Percentiles rank a stretch among this genome's conserved stretches.
phyloP scores from a whole-genome alignment of 2,113 vertebrate genomes.

The Heterotilapia buettikoferi region DNA sequence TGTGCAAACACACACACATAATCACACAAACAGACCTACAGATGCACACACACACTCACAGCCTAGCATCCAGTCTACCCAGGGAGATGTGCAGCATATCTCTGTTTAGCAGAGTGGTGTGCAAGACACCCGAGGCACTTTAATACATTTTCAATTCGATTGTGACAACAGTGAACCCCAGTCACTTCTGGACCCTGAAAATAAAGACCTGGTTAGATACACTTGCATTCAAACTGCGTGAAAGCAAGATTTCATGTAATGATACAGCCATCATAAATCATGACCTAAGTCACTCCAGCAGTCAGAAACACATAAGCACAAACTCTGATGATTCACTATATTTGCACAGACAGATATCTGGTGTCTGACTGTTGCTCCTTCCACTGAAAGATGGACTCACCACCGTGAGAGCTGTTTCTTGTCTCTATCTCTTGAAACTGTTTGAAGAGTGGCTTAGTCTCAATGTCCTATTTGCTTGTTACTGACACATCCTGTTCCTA shows the following conservation, averaged over 20 bases:
- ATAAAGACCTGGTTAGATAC: background rate
- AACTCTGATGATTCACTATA: background rate
- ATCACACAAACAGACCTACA: background rate
- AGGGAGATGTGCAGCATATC: conserved; percentile 13
- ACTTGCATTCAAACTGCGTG: background rate
- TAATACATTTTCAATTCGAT: conserved; percentile 44
- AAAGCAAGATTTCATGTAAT: background rate
- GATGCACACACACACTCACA: background rate
- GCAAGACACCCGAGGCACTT: conserved; percentile 30
- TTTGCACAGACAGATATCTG: background rate
- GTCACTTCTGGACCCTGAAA: background rate
- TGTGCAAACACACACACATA: background rate
- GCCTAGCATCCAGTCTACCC: background rate
- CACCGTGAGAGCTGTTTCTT: background rate
- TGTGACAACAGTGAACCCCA: background rate
- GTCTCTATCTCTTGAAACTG: background rate
- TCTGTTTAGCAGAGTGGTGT: background rate
- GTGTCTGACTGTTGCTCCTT: background rate
- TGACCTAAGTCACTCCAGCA: background rate
- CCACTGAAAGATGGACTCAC: background rate
- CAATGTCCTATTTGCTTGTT: background rate
- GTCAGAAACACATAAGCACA: background rate
- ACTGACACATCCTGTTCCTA: background rate
- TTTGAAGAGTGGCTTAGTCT: background rate
- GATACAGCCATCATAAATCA: background rate